phyloP scores from a whole-genome alignment of 1,140 invertebrate genomes.

The Microplitis demolitor region DNA sequence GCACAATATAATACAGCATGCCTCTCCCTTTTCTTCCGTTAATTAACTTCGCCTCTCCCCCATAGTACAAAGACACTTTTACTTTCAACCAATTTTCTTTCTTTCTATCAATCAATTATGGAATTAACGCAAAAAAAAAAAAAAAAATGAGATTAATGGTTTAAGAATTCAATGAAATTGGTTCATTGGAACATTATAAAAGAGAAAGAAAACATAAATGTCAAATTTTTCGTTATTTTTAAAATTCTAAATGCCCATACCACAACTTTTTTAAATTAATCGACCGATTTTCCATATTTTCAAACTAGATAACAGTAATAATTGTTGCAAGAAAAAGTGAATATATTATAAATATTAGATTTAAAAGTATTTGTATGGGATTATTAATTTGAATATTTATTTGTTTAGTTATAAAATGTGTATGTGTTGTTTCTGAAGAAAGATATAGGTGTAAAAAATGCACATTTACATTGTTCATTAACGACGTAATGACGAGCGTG shows the following conservation, averaged over 20 bases:
- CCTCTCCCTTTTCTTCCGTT: slow-evolving; percentile 12
- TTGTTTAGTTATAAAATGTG: neutral
- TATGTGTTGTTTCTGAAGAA: neutral
- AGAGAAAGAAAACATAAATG: no score
- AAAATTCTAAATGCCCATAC: no score
- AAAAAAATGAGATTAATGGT: no score
- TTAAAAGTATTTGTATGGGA: neutral
- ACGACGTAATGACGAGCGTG: slow-evolving; percentile 17
- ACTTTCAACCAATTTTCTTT: slow-evolving; percentile 20
- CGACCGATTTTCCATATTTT: no score
- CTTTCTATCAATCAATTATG: neutral
- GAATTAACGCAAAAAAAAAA: neutral
- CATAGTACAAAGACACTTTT: slow-evolving; percentile 17
- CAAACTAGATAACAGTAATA: no score
- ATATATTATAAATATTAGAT: no score
- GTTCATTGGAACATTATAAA: no score
- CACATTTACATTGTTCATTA: slow-evolving; percentile 27
- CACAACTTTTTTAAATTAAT: no score
- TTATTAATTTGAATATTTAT: neutral
- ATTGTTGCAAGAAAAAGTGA: no score
- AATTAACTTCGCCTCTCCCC: neutral
- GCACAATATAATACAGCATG: slow-evolving; percentile 4
- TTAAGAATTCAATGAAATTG: no score
- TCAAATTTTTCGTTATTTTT: no score
- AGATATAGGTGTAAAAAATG: slow-evolving; percentile 15